These are phyloP conservation scores for Podarcis siculus DNA, from an alignment of 2,797 vertebrate species.

Conservation along the genomic window DNA sequence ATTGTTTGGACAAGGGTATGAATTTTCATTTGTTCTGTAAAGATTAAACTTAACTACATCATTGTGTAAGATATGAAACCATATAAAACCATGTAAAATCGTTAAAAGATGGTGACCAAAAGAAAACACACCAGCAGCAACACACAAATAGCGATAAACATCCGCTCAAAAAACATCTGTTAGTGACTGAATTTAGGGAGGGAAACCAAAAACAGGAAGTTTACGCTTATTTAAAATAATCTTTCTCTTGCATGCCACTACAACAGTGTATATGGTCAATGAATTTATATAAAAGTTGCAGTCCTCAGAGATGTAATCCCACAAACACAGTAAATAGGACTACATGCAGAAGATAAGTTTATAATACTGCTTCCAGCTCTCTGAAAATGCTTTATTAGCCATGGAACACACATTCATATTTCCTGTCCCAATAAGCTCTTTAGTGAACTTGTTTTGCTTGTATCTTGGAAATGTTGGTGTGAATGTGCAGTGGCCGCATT, in stretches of 20 bases:
- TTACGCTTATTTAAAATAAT: slow-evolving; percentile 54
- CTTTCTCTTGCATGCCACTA: slow-evolving; percentile 8
- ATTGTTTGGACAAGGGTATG: slow-evolving; percentile 22
- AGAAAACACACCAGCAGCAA: slow-evolving; percentile 45
- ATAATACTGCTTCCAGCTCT: neutral
- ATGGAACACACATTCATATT: neutral
- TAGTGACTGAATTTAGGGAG: slow-evolving; percentile 37
- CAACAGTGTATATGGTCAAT: slow-evolving; percentile 15
- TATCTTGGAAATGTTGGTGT: neutral
- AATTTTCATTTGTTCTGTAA: slow-evolving; percentile 30
- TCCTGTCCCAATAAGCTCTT: neutral
- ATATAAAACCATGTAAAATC: slow-evolving; percentile 28
- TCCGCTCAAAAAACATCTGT: slow-evolving; percentile 62
- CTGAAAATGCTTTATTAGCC: neutral
- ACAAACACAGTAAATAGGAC: neutral
- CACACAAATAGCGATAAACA: slow-evolving; percentile 41
- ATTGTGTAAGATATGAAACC: neutral
- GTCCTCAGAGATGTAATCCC: neutral
- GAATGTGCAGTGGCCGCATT: neutral
- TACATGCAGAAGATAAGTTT: neutral
- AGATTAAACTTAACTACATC: slow-evolving; percentile 1
- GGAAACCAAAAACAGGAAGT: slow-evolving; percentile 19
- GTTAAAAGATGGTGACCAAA: slow-evolving; percentile 45
- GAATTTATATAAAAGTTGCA: neutral
- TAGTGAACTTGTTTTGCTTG: neutral